Percentiles rank a stretch among this genome's conserved stretches.
Evolutionary conservation across 1,140 invertebrate genomes (phyloP).

Genomic region (Apis florea): DNA sequence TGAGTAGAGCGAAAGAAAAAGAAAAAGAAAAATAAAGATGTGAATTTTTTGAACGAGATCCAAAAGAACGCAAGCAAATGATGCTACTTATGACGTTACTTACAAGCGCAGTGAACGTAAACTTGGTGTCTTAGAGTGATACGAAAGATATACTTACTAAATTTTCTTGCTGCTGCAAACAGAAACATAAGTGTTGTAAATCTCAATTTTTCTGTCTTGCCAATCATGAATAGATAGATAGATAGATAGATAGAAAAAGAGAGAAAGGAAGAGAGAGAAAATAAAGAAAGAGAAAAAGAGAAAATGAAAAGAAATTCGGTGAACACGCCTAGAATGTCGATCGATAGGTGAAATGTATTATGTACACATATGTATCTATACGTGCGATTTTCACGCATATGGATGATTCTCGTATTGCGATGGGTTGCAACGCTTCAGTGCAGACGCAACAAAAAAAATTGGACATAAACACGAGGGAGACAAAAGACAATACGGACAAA

Average conservation of each 20-base stretch:
- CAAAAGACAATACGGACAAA: constrained; percentile 29
- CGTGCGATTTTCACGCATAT: constrained; percentile 26
- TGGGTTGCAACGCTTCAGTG: constrained; percentile 7
- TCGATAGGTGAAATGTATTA: constrained; percentile 33
- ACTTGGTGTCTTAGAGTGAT: constrained; percentile 51
- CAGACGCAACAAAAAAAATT: constrained; percentile 12
- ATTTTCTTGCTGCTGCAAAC: constrained; percentile 87
- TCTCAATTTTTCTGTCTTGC: constrained; percentile 36
- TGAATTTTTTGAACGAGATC: too few species aligned
- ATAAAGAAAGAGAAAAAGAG: background rate
- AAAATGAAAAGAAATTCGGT: background rate
- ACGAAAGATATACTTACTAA: constrained; percentile 84
- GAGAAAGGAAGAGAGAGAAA: background rate
- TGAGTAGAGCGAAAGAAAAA: background rate
- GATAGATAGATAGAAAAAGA: constrained; percentile 4
- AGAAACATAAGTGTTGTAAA: constrained; percentile 73
- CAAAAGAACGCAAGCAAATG: constrained; percentile 20
- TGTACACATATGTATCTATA: background rate
- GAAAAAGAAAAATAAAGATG: background rate
- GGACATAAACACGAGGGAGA: constrained; percentile 8
- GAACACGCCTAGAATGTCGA: constrained; percentile 36
- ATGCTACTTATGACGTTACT: constrained; percentile 60
- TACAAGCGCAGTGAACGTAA: constrained; percentile 46
- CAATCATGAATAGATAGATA: constrained; percentile 25
- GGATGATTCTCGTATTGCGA: constrained; percentile 9